Evolutionary conservation across 1,140 invertebrate species (phyloP).

Genomic region (Lepidostoma basale): DNA sequence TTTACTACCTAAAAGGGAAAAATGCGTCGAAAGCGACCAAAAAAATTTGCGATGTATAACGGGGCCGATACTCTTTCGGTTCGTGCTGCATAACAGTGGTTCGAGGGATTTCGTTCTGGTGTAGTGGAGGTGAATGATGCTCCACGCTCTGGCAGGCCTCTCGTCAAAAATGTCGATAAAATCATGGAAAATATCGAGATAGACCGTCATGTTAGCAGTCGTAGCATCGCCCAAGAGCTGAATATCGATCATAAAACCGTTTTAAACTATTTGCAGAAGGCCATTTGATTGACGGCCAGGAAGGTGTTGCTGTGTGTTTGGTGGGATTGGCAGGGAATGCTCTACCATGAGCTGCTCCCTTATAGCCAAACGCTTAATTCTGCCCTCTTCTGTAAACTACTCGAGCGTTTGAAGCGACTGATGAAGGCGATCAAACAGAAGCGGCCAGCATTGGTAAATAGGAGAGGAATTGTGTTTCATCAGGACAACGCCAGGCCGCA

Average conservation of each 20-base stretch:
- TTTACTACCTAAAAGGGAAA: not conserved
- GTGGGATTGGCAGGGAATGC: too few species aligned
- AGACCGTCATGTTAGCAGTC: not conserved
- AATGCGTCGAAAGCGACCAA: not conserved
- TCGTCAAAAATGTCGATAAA: constrained; percentile 9
- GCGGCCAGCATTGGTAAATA: not conserved
- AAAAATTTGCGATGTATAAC: too few species aligned
- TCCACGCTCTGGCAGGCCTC: constrained; percentile 2
- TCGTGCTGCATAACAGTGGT: constrained; percentile 8
- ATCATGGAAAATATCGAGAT: constrained; percentile 5
- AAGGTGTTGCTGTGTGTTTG: constrained; percentile 9
- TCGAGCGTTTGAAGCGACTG: too few species aligned
- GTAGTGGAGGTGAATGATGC: constrained; percentile 13
- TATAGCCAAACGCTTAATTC: too few species aligned
- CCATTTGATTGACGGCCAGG: not conserved
- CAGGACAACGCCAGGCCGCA: not conserved
- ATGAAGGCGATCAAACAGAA: constrained; percentile 11
- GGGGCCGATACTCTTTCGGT: constrained; percentile 12
- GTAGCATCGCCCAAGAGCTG: constrained; percentile 9
- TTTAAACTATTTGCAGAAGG: not conserved
- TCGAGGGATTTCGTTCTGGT: constrained; percentile 7
- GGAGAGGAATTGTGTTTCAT: constrained; percentile 1
- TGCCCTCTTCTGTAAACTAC: too few species aligned
- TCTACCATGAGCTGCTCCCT: too few species aligned
- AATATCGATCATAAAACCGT: constrained; percentile 7